Evolutionary conservation across 2,113 vertebrate species (phyloP), one percentile per base, ranked within the genome.

Genomic region (Trinectes maculatus): DNA sequence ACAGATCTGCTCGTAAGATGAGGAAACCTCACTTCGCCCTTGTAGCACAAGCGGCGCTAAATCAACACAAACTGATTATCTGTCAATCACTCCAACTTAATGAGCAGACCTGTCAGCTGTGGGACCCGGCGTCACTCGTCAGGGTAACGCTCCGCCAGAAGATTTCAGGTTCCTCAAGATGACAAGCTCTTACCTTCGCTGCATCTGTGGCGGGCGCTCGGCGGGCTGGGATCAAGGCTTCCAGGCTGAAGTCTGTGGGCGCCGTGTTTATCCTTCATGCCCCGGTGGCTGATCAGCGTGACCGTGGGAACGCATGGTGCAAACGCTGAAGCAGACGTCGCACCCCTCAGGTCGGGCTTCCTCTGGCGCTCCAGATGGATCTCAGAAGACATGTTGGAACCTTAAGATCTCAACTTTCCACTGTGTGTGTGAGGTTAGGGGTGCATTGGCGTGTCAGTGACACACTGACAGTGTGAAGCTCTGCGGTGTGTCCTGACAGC

Each of bases 31-130:
- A 59, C 16, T 31, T 77, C 75, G 81, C 74, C 80, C 75, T 74
- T 59, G 71, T 33, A 79, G 70, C 83, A 74, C 83, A 74, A 60
- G 71, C 22, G 8, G 64, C 8, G n/a, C 66, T 70, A 71, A 87
- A 77, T 86, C 87, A 87, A 86, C 85, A 82, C 83, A 85, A 88
- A 74, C 77, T 85, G 88, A 89, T 88, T 88, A 86, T 77, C 78
- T 12, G 67, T 85, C 83, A 84, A 81, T 91, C 88, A 82, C 60
- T 71, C 76, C n/a, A 33, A 72, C 56, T 87, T 89, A 90, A 91
- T 87, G 87, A 89, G 86, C 61, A 68, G 67, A 74, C 60, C 51
- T 66, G 87, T 88, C 82, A 68, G 81, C 83, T 51, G 77, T n/a
- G 13, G 66, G 77, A 85, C 52, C 61, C 31, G 84, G 74, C 77